Base-by-base conservation (phyloP, 2,888 invertebrate genomes). In the Hylaea fasciaria region DNA sequence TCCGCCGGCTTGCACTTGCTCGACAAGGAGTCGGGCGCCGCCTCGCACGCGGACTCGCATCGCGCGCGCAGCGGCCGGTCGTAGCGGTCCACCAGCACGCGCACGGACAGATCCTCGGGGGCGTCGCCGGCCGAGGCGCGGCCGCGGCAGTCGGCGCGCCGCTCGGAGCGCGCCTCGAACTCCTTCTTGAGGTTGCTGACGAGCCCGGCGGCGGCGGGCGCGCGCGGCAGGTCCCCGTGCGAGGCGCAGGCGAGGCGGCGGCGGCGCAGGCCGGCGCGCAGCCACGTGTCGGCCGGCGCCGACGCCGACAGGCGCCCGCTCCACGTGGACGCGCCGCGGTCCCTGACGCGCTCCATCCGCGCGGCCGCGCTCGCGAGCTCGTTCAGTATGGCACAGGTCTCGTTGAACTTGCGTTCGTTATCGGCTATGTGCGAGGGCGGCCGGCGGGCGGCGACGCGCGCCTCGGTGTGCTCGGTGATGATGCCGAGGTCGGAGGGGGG, bases 121-220 rank as follows among this genome's bases (percentile, higher is more conserved):
- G 41, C 32, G 32, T 43, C 80, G 78, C 39, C 77, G 78, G 56
- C 76, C 86, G 47, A 83, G 83, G 60, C 85, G 87, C 52, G 97
- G 32, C 32, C 32, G 32, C 32, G 32, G 9, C 9, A 7, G 9
- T 32, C 32, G 32, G 32, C 9, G 9, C 52, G 77, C 57, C 51
- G 67, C 76, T 84, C 86, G 47, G 83, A 84, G 60, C 85, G 87
- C 52, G 97, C 97, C 91, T 98, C 97, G 84, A 97, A 97, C 84
- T 96, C 97, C 82, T 96, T 96, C 86, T 97, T 97, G 72, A 97
- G 94, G 93, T 95, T 96, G 92, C 95, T 95, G 71, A 97, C 97
- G 82, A 96, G 95, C 29, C 97, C 97, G 32, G 93, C 87, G 68
- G 66, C 52, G 37, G 68, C 65, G 49, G 73, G 70, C 54, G 73